phyloP scores from a whole-genome alignment of 2,888 invertebrate species.

The Cephus nigrinus region DNA sequence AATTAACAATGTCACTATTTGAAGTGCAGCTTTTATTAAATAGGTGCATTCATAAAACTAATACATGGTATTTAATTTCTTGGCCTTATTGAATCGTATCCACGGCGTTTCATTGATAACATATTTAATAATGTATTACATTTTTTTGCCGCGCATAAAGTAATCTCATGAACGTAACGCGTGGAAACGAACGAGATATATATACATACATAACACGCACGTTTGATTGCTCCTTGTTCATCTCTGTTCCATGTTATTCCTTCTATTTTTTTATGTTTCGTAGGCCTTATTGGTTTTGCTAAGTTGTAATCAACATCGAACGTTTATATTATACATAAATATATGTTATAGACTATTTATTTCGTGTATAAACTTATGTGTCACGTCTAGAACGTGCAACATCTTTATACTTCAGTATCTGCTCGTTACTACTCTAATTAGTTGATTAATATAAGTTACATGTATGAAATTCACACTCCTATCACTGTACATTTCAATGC shows the following conservation, averaged over 20 bases:
- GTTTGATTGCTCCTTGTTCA: neutral
- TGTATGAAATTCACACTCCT: conserved; percentile 43
- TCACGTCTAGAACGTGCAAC: neutral
- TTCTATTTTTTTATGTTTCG: neutral
- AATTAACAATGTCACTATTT: neutral
- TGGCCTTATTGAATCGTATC: neutral
- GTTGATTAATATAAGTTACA: neutral
- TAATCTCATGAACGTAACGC: neutral
- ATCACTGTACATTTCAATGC: conserved; percentile 52
- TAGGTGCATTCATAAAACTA: neutral
- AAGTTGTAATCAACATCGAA: neutral
- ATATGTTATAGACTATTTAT: neutral
- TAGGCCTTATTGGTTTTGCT: neutral
- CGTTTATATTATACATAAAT: neutral
- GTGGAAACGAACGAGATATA: neutral
- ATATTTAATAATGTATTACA: neutral
- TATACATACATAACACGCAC: neutral
- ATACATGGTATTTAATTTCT: neutral
- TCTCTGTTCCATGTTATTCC: neutral
- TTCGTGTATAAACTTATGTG: neutral
- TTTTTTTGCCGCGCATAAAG: neutral
- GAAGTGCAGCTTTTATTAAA: neutral
- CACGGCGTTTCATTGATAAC: neutral
- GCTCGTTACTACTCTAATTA: neutral
- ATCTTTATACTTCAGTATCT: neutral